These are phyloP conservation scores for Drosophila subquinaria DNA, from an alignment of 2,888 invertebrate genomes.

Conservation along the genomic window DNA sequence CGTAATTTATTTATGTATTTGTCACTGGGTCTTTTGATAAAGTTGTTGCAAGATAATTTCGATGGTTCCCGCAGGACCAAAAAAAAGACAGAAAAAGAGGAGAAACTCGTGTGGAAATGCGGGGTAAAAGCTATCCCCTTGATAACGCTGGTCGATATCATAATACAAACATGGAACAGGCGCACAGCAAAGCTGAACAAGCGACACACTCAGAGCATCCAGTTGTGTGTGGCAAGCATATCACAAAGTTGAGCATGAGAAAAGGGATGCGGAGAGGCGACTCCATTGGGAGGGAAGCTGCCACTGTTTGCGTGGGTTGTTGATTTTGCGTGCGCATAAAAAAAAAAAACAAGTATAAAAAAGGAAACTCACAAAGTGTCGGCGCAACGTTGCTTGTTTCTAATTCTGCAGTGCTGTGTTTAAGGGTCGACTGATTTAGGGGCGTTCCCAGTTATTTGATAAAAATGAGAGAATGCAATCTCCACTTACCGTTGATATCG, in stretches of 20 bases:
- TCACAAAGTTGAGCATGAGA: slow-evolving; percentile 14
- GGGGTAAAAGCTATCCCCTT: slow-evolving; percentile 15
- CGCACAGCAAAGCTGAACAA: slow-evolving; percentile 62
- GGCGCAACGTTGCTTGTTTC: slow-evolving; percentile 60
- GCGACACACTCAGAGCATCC: slow-evolving; percentile 20
- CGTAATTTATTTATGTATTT: slow-evolving; percentile 79
- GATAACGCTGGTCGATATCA: slow-evolving; percentile 81
- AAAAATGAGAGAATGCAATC: no score
- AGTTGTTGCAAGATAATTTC: slow-evolving; percentile 75
- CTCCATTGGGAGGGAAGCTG: slow-evolving; percentile 33
- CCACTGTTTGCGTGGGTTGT: slow-evolving; percentile 69
- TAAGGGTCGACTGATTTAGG: slow-evolving; percentile 73
- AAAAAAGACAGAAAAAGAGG: background rate
- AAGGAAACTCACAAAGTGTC: slow-evolving; percentile 7
- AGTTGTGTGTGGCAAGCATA: slow-evolving; percentile 43
- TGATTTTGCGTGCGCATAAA: slow-evolving; percentile 63
- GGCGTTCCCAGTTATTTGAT: slow-evolving; percentile 53
- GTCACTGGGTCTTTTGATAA: slow-evolving; percentile 72
- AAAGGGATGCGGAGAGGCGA: background rate
- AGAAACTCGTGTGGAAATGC: background rate
- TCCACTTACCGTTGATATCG: slow-evolving; percentile 67
- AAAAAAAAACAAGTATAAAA: slow-evolving; percentile 4
- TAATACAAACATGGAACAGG: slow-evolving; percentile 79
- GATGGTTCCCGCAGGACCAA: slow-evolving; percentile 56
- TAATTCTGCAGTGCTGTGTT: slow-evolving; percentile 73